phyloP scores from a whole-genome alignment of 2,113 vertebrate species.

The Mohoua ochrocephala region DNA sequence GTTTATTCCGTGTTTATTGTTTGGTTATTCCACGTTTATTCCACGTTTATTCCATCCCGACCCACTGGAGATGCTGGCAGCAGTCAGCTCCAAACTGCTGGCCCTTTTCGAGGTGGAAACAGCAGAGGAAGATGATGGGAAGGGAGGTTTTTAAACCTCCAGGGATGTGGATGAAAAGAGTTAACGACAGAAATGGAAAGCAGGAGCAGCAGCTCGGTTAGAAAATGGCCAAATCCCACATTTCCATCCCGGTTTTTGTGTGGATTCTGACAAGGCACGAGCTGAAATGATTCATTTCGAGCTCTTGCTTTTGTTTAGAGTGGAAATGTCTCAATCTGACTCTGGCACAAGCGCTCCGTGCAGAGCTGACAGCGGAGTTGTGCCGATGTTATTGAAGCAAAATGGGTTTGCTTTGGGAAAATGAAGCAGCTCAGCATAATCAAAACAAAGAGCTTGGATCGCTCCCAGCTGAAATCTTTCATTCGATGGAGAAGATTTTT shows the following conservation, averaged over 20 bases:
- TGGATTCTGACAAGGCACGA: slow-evolving; percentile 2
- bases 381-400: not conserved
- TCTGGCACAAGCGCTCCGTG: not conserved
- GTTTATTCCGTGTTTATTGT: no score
- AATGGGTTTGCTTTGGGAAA: not conserved
- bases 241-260: not conserved
- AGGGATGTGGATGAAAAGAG: not conserved
- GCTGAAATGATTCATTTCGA: not conserved
- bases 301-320: slow-evolving; percentile 5
- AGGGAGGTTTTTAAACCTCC: not conserved
- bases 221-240: not conserved
- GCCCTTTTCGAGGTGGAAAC: not conserved
- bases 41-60: not conserved
- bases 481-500: not conserved
- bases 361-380: not conserved
- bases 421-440: not conserved
- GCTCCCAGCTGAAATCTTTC: not conserved
- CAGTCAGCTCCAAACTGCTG: not conserved
- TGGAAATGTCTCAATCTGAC: not conserved
- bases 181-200: not conserved
- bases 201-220: not conserved
- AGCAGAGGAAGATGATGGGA: not conserved
- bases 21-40: no score
- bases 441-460: not conserved
- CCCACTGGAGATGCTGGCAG: not conserved